Conservation (phyloP, 2,113 vertebrate genomes). For the Donacobius atricapilla region DNA sequence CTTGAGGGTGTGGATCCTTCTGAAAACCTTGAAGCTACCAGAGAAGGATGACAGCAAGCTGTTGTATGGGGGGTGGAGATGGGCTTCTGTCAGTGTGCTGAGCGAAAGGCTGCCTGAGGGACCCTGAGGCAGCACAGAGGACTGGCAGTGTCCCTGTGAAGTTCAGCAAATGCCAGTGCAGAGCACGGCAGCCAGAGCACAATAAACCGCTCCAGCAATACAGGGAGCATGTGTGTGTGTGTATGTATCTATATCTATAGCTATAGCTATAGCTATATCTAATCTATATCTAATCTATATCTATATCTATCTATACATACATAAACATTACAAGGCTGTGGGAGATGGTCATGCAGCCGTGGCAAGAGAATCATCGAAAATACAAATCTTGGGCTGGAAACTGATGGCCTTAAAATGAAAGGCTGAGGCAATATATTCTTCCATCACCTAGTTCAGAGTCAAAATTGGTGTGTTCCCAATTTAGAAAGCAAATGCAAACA, state of each 20-base stretch:
- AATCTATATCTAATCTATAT: too few species aligned
- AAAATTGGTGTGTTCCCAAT: background rate
- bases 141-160: background rate
- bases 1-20: background rate
- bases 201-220: background rate
- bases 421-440: background rate
- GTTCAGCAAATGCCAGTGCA: background rate
- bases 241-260: background rate
- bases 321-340: background rate
- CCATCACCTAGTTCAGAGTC: background rate
- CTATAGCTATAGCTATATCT: too few species aligned
- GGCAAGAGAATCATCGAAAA: background rate
- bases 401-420: background rate
- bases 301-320: accelerated
- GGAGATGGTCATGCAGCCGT: background rate
- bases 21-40: background rate
- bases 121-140: background rate
- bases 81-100: background rate
- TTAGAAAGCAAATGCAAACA: background rate
- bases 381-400: background rate
- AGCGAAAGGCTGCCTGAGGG: background rate
- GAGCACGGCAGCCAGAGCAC: accelerated
- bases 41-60: background rate
- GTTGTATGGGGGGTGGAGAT: background rate
- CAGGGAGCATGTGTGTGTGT: background rate